Evolutionary conservation across 2,797 vertebrate genomes (phyloP).

Genomic region (Sarcoramphus papa): DNA sequence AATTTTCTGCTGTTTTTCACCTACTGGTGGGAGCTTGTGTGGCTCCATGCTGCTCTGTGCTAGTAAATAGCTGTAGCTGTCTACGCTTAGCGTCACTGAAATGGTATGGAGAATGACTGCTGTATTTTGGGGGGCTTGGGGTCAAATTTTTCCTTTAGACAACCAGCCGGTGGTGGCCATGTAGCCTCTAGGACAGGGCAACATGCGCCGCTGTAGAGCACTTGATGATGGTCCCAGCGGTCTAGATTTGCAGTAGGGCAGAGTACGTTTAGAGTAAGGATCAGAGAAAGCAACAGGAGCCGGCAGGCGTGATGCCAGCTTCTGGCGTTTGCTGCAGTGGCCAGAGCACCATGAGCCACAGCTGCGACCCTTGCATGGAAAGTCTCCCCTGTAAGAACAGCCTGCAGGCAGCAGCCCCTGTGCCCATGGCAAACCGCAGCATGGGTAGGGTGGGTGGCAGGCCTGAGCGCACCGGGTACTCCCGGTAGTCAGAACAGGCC

Average conservation of each 20-base stretch:
- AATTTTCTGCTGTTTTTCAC: neutral
- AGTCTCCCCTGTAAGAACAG: neutral
- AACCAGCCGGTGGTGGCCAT: neutral
- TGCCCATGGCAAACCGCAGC: neutral
- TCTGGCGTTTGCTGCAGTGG: neutral
- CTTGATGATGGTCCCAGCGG: neutral
- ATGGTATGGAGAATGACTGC: neutral
- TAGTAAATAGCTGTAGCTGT: neutral
- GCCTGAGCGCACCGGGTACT: neutral
- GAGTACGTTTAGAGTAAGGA: neutral
- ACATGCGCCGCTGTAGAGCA: accelerated
- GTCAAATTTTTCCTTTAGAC: neutral
- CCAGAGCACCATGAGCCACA: neutral
- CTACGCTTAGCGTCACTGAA: neutral
- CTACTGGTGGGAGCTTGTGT: neutral
- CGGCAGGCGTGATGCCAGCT: neutral
- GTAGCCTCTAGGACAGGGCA: neutral
- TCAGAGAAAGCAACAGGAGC: neutral
- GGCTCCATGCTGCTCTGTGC: neutral
- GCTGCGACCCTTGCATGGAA: neutral
- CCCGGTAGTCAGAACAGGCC: neutral
- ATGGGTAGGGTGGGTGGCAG: neutral
- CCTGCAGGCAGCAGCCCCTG: neutral
- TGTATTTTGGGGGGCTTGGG: neutral
- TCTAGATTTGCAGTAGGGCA: neutral